phyloP scores from a whole-genome alignment of 2,797 vertebrate species.

The Acipenser transmontanus region DNA sequence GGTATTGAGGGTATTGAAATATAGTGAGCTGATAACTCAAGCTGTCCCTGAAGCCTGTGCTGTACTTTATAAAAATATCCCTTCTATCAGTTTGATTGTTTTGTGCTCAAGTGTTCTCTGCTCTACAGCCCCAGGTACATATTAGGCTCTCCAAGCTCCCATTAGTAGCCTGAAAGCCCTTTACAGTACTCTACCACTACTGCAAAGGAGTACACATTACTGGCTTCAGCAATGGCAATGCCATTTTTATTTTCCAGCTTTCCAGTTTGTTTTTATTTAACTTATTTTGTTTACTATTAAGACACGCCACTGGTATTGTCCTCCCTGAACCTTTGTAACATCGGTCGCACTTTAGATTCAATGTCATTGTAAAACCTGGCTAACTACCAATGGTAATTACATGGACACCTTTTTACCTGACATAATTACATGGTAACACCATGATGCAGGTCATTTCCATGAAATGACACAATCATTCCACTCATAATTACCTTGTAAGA shows the following conservation, averaged over 20 bases:
- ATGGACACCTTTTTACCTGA: too few relatives aligned
- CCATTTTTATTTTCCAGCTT: not conserved
- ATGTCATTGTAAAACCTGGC: too few relatives aligned
- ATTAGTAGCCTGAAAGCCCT: not conserved
- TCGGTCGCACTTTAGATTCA: too few relatives aligned
- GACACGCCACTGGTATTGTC: too few relatives aligned
- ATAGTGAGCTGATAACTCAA: not conserved
- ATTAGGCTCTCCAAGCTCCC: not conserved
- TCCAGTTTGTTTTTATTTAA: not conserved
- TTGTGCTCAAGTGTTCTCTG: not conserved
- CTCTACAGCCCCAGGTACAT: not conserved
- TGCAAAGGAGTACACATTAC: not conserved
- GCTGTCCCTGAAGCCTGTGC: not conserved
- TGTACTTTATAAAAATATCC: not conserved
- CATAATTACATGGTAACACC: too few relatives aligned
- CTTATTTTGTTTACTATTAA: too few relatives aligned
- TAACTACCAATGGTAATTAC: too few relatives aligned
- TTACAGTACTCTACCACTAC: not conserved
- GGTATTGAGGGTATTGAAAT: too few relatives aligned
- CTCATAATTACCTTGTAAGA: too few relatives aligned
- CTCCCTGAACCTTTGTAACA: too few relatives aligned
- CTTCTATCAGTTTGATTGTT: conserved; percentile 1
- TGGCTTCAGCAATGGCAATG: not conserved
- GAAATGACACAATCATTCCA: too few relatives aligned
- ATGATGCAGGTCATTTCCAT: too few relatives aligned